Percentiles rank a stretch among this genome's conserved stretches.
These are phyloP conservation scores for Caenorhabditis uteleia DNA, from an alignment of 2,888 invertebrate genomes.

Conservation along the genomic window DNA sequence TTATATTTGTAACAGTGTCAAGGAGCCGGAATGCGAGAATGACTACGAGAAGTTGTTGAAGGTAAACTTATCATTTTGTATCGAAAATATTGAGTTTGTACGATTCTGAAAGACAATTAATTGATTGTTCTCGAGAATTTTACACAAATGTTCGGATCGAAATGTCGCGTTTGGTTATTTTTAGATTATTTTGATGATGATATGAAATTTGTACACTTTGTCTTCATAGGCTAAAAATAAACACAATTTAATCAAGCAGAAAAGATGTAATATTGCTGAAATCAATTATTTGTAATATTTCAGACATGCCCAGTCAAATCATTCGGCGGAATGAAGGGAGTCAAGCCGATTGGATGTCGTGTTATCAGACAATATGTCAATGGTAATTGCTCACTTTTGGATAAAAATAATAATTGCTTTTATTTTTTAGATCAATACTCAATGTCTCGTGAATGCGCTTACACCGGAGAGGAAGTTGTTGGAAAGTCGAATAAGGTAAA, in stretches of 20 bases:
- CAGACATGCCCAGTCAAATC: conserved; percentile 43
- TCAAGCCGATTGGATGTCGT: conserved; percentile 47
- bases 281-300: conserved; percentile 1
- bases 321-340: conserved; percentile 33
- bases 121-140: not conserved
- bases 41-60: conserved; percentile 23
- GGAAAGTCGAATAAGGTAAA: conserved; percentile 44
- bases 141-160: not conserved
- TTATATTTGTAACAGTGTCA: conserved; percentile 46
- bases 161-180: no score
- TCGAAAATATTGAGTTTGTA: no score
- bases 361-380: conserved; percentile 39
- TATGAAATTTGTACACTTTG: not conserved
- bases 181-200: not conserved
- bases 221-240: not conserved
- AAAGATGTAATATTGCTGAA: not conserved
- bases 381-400: conserved; percentile 14
- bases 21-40: conserved; percentile 31
- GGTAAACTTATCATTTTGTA: conserved; percentile 7
- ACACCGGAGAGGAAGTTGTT: conserved; percentile 50
- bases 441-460: conserved; percentile 55
- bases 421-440: conserved; percentile 45
- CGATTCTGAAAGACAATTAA: not conserved
- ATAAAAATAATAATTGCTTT: conserved; percentile 1
- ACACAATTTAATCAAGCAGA: no score